Base-by-base conservation (phyloP, 2,797 vertebrate species). In the Gymnocypris eckloni region DNA sequence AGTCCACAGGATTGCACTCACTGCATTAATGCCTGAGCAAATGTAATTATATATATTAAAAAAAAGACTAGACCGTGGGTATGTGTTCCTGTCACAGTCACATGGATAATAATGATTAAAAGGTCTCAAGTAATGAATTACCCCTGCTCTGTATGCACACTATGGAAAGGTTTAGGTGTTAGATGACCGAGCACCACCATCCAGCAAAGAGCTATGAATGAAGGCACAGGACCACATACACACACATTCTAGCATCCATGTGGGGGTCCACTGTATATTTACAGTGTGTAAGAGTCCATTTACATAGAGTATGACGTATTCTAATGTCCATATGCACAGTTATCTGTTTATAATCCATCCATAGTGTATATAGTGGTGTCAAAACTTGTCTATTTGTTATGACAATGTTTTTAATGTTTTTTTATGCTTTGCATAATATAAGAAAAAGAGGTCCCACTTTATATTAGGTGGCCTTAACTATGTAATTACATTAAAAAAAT, bases 191-290 rank as follows among this genome's bases (percentile, higher is more conserved):
- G 76, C 54, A 59, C n/a, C 75, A 70, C 16, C 43, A 41, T 76
- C 81, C 52, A 79, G 69, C 61, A 83, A 78, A 66, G 41, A 81
- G 70, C 76, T 78, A 67, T 73, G 79, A 88, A 82, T 83, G 83
- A 86, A 72, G 37, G 67, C 67, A 70, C 56, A 72, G 48, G 64
- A 8, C 48, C 50, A 82, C 52, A 78, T 50, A 69, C 37, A 64
- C 15, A 22, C 71, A 25, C n/a, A 48, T 61, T 45, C 54, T 50
- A 20, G 70, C 54, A 79, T 52, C 39, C 56, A 56, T 83, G 64
- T 37, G 52, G 83, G 48, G 81, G 54, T 78, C 69, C 18, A 28
- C 20, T 66, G 50, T 86, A 71, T 75, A 67, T 85, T 37, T 78
- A 25, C 50, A 64, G 25, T 66, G 15, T 70, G 61, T 56, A 70